Base-by-base conservation (phyloP, 1,140 invertebrate genomes). In the Vanessa atalanta region DNA sequence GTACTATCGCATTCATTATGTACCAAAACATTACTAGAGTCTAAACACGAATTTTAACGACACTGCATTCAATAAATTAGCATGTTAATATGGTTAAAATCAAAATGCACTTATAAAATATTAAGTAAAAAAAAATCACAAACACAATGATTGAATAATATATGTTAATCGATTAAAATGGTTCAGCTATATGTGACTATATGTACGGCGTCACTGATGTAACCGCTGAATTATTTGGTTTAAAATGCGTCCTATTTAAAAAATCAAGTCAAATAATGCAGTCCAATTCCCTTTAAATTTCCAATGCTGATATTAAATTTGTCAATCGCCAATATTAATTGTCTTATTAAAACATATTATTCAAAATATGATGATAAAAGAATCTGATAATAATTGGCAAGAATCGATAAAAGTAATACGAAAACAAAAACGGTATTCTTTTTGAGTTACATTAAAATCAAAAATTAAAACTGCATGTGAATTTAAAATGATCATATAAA, bases 11-110 rank as follows among this genome's bases (percentile, higher is more conserved):
- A 85, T 70, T 70, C 67, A 81, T 81, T 81, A 82, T 82, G 80
- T 80, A 83, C 60, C 80, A 84, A 85, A 79, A 75, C 73, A 73
- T 78, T 79, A 85, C 83, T 76, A 77, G 47, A 31, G 63, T 76
- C 71, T 78, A 81, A 77, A 79, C 64, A 82, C 75, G 79, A 83
- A 80, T 81, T 47, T 68, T 76, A 79, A 81, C 79, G 76, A 80
- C 74, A 83, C 79, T 81, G 79, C 84, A 87, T 88, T 86, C 79
- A 89, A 81, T 87, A 83, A 87, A 88, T 88, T 87, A 87, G 81
- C 70, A 89, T 90, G 88, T 92, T 92, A 92, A 88, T 89, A 83
- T 80, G 82, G 90, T 92, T 92, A 92, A 90, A 92, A 90, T 88
- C 86, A 87, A 89, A 88, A 90, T 90, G 88, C 88, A 88, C 82